Conservation (phyloP, 2,113 vertebrate species). For the Zapus hudsonius region DNA sequence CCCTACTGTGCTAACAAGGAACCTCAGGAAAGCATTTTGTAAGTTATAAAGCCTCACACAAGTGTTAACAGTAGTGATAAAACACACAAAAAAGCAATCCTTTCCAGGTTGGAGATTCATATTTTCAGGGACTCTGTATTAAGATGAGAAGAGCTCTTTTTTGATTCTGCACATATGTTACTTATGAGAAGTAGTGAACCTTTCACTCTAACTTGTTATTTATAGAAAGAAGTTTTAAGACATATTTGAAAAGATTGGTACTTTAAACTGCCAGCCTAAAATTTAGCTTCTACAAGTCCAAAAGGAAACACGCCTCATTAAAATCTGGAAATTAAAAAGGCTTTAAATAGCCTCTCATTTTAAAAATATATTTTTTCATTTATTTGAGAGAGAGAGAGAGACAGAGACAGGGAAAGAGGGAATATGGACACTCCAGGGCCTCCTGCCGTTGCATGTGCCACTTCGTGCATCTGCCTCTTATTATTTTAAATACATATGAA, state of each 20-base stretch:
- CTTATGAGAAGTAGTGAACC: neutral
- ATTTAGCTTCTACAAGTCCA: too few species aligned
- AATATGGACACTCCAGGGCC: too few species aligned
- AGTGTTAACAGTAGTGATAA: neutral
- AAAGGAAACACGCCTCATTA: too few species aligned
- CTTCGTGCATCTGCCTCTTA: too few species aligned
- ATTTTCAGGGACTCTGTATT: neutral
- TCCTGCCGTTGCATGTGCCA: too few species aligned
- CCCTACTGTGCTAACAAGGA: too few species aligned
- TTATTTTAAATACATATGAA: too few species aligned
- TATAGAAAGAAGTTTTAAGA: constrained; percentile 11
- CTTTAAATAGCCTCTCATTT: too few species aligned
- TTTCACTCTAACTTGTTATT: constrained; percentile 8
- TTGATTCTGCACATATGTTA: neutral
- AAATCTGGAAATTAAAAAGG: too few species aligned
- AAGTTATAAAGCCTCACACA: neutral
- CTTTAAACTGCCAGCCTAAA: neutral
- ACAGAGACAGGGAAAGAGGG: too few species aligned
- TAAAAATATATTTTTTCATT: too few species aligned
- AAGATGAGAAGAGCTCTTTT: neutral
- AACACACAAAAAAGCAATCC: neutral
- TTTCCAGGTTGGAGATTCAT: neutral
- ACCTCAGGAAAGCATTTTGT: neutral
- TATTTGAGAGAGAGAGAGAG: too few species aligned
- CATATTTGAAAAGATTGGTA: neutral